These are phyloP conservation scores for Poecilia wingei DNA, from an alignment of 2,797 vertebrate species.

Conservation along the genomic window DNA sequence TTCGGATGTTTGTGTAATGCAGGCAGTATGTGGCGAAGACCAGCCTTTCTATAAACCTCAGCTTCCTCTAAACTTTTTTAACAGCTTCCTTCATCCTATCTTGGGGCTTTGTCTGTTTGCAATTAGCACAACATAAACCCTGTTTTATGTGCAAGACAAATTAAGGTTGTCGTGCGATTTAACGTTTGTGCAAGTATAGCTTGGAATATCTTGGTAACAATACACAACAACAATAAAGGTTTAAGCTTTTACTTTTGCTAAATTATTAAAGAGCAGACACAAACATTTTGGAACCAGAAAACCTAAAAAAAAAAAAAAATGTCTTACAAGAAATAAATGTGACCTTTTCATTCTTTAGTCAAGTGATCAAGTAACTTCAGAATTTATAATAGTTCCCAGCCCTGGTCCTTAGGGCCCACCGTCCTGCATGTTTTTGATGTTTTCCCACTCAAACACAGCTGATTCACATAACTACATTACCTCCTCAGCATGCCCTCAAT, in stretches of 20 bases:
- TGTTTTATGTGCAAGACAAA: not conserved
- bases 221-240: not conserved
- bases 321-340: not conserved
- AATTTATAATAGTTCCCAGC: not conserved
- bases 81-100: constrained; percentile 24
- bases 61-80: constrained; percentile 40
- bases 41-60: constrained; percentile 40
- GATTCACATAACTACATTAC: no score
- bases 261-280: not conserved
- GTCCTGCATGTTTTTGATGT: no score
- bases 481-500: no score
- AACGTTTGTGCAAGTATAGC: not conserved
- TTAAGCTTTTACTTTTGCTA: not conserved
- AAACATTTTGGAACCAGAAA: not conserved
- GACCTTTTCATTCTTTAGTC: not conserved
- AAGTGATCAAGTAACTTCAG: not conserved
- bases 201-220: not conserved
- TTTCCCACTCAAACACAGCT: no score
- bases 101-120: constrained; percentile 5
- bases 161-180: not conserved
- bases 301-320: not conserved
- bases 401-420: no score
- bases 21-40: constrained; percentile 22
- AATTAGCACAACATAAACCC: constrained; percentile 2
- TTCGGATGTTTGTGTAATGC: constrained; percentile 39